A percentile compares a stretch with the other conserved stretches of the same genome.
Conservation (phyloP, 2,113 vertebrate species). For the Lathamus discolor region DNA sequence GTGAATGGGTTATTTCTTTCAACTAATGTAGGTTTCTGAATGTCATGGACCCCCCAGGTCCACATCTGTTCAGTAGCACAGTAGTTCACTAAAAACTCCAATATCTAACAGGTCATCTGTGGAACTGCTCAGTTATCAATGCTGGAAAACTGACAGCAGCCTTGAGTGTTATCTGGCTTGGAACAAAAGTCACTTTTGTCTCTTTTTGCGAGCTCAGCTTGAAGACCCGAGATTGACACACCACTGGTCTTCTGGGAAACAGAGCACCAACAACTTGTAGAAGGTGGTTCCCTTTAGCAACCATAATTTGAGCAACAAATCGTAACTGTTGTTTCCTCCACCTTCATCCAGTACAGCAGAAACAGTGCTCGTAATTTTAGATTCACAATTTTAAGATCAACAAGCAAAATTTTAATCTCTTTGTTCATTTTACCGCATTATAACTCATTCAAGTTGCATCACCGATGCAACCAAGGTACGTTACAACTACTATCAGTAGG, state of each 20-base stretch:
- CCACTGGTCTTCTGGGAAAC: not conserved
- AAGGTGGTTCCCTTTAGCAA: not conserved
- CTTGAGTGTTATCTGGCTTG: not conserved
- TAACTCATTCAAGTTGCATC: not conserved
- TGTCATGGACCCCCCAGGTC: fast-evolving
- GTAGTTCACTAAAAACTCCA: not conserved
- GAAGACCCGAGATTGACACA: not conserved
- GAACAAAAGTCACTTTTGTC: not conserved
- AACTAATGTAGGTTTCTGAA: not conserved
- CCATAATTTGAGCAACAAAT: not conserved
- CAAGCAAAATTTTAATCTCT: not conserved
- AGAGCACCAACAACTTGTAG: not conserved
- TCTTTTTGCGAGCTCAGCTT: not conserved
- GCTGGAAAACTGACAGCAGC: not conserved
- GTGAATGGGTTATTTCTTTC: not conserved
- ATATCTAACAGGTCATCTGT: not conserved
- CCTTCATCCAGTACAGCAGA: not conserved
- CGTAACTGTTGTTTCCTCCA: not conserved
- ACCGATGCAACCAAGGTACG: not conserved
- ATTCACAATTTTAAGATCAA: not conserved
- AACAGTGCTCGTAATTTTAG: not conserved
- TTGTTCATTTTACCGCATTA: not conserved
- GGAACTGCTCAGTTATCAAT: not conserved
- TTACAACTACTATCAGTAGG: not conserved
- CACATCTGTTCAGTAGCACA: not conserved